Base-by-base conservation (phyloP, 2,888 invertebrate genomes). In the Cosmopolites sordidus region DNA sequence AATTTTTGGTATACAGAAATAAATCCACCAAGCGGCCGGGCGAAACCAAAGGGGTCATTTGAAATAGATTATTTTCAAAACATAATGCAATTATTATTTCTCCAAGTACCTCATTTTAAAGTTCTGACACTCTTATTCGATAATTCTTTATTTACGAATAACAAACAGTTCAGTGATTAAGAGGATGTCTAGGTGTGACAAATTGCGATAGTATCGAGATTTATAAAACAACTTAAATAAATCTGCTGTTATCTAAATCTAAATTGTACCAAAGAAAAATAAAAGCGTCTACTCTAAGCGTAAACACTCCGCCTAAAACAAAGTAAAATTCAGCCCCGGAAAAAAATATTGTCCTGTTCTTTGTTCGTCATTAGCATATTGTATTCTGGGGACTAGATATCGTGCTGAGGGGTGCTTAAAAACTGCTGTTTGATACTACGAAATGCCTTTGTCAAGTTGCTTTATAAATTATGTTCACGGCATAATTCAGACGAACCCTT, bases 381-480 rank as follows among this genome's bases (percentile, higher is more conserved):
- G 18, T 33, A 43, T 48, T 48, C 11, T 18, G 37, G 18, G 16
- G 17, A 48, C 39, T 30, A 30, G 48, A 48, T 48, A 22, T 48
- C 48, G 48, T 48, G 48, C 48, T 14, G 14, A 33, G 42, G 41
- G 48, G 30, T 37, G 42, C 48, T 48, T 48, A 48, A 43, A 48
- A 48, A 48, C 43, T 41, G 30, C 22, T 37, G 37, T 42, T 33
- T 48, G 42, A 43, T 48, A 48, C 48, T 48, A 48, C 33, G 43
- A 43, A 48, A 48, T 48, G 43, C 30, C 33, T 30, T 43, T 42
- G 48, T 48, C 42, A 42, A 48, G 48, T 48, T 37, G 48, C 37
- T 42, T 48, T 42, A 48, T 48, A 48, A 48, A 48, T 48, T 48
- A 48, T 48, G 48, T 42, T 48, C 37, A 37, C 42, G 42, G 33